Base-by-base conservation (phyloP, 2,797 vertebrate genomes). In the Vipera latastei region DNA sequence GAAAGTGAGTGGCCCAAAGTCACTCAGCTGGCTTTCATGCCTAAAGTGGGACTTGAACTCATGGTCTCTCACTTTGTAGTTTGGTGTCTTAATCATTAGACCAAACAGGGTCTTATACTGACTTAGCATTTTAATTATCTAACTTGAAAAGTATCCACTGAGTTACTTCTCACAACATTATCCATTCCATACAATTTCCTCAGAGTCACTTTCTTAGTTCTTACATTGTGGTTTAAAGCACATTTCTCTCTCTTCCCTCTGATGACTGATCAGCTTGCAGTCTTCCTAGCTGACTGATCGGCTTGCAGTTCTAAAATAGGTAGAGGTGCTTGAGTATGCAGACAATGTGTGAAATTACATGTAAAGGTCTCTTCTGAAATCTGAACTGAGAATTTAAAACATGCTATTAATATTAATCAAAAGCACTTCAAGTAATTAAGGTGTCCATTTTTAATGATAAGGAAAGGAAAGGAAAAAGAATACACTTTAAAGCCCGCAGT, bases 101-200 rank as follows among this genome's bases (percentile, higher is more conserved):
- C 32, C 69, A 38, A 32, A 69, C 13, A 69, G 5, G 13, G 13
- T 69, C n/a, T 69, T n/a, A 32, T 69, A 69, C n/a, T 38, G n/a
- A 94, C 94, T 96, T 95, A 94, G 83, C 91, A 73, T 91, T 95
- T 92, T 94, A 96, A 96, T 96, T 93, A 94, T 96, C 91, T 96
- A 95, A 94, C 95, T 96, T 97, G 96, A 96, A 94, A 94, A 95
- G 63, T 86, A 95, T 95, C 93, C 53, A 94, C 96, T 97, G 94
- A 93, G 92, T 95, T 96, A 94, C 95, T 95, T 94, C 90, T 95
- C 93, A 92, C 86, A 94, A 94, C 95, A 95, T 8, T 92, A 90
- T 94, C 26, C 51, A 96, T 95, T 96, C 91, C 0, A 26, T 73
- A 92, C 95, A 60, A 93, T 93, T 73, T 94, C 86, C 92, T 91